These are phyloP conservation scores for Oryzias javanicus DNA, from an alignment of 2,113 vertebrate species.

Conservation along the genomic window DNA sequence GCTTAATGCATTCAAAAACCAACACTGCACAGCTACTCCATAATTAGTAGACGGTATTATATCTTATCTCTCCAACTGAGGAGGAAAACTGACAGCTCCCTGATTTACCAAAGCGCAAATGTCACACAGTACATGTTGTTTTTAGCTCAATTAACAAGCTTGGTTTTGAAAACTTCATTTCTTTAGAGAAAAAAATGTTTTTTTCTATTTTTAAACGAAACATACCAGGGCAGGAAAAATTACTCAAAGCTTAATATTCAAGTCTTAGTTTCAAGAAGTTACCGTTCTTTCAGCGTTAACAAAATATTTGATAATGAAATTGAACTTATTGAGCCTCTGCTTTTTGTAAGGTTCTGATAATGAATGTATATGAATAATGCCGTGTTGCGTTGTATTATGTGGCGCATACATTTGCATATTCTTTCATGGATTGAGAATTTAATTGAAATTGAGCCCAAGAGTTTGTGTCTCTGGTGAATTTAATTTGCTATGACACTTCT, in stretches of 20 bases:
- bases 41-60: constrained; percentile 39
- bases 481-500: constrained; percentile 72
- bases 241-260: too few relatives aligned
- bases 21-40: constrained; percentile 32
- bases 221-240: constrained; percentile 17
- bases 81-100: constrained; percentile 13
- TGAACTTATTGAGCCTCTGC: constrained; percentile 36
- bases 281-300: constrained; percentile 18
- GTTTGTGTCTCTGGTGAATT: constrained; percentile 68
- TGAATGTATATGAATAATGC: constrained; percentile 21
- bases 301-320: constrained; percentile 50
- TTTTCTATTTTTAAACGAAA: constrained; percentile 2
- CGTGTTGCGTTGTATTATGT: constrained; percentile 54
- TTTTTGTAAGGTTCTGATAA: constrained; percentile 43
- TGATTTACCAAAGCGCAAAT: constrained; percentile 38
- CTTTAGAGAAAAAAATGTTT: constrained; percentile 1
- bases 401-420: constrained; percentile 70
- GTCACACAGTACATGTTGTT: constrained; percentile 10
- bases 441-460: constrained; percentile 72
- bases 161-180: constrained; percentile 8
- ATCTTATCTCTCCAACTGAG: constrained; percentile 30
- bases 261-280: constrained; percentile 18
- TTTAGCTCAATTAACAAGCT: constrained; percentile 22
- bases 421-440: constrained; percentile 66
- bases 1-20: constrained; percentile 41